Percentiles rank a stretch among this genome's conserved stretches.
phyloP scores from a whole-genome alignment of 2,888 invertebrate genomes.

The Chalcosyrphus nemorum region DNA sequence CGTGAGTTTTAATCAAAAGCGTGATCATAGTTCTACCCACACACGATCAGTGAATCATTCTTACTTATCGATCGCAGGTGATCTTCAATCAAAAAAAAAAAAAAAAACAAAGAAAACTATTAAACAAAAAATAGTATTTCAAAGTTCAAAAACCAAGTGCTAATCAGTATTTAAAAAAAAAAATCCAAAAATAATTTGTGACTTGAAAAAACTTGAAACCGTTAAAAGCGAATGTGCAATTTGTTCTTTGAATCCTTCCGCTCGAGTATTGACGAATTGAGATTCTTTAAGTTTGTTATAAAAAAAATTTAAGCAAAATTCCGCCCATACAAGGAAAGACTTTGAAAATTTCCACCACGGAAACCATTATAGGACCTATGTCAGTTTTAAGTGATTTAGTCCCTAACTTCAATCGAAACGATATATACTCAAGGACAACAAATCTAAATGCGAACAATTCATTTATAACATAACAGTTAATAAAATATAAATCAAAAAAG shows the following conservation, averaged over 20 bases:
- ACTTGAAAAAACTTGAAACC: conserved; percentile 10
- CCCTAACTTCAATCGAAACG: conserved; percentile 79
- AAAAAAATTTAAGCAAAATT: conserved; percentile 77
- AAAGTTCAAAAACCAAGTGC: conserved; percentile 36
- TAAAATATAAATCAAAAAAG: conserved; percentile 55
- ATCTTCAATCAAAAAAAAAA: conserved; percentile 5
- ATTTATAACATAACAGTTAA: conserved; percentile 81
- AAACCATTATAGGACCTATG: conserved; percentile 79
- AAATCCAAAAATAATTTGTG: neutral
- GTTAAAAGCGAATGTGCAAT: conserved; percentile 73
- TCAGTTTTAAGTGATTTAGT: conserved; percentile 80
- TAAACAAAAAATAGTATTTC: conserved; percentile 22
- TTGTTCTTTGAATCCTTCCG: conserved; percentile 51
- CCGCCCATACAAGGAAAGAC: conserved; percentile 77
- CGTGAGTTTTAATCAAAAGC: neutral
- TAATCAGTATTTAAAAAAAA: conserved; percentile 24
- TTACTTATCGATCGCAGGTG: neutral
- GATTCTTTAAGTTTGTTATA: conserved; percentile 47
- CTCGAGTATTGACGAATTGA: conserved; percentile 53
- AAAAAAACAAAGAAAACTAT: neutral
- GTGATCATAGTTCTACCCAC: neutral
- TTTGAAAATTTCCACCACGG: conserved; percentile 78
- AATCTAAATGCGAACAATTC: conserved; percentile 80
- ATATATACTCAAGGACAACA: conserved; percentile 77
- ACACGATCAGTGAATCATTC: conserved; percentile 30